These are phyloP conservation scores for Oxyruncus cristatus DNA, from an alignment of 2,113 vertebrate species.

Conservation along the genomic window DNA sequence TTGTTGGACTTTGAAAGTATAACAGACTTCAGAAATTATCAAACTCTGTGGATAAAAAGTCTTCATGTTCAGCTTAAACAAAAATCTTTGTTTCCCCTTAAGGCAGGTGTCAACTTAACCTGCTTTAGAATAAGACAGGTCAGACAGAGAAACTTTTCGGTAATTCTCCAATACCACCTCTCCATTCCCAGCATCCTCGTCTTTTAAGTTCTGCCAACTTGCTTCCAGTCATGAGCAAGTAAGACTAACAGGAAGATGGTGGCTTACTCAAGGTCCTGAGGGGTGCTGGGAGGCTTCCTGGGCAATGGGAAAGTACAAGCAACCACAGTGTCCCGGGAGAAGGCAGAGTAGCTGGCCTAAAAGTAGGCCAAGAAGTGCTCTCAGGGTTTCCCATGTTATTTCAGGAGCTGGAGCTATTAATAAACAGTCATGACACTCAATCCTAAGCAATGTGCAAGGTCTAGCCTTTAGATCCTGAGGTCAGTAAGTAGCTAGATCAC, in stretches of 20 bases:
- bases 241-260: not conserved
- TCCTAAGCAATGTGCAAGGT: not conserved
- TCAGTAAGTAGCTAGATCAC: not conserved
- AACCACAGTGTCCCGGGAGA: not conserved
- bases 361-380: not conserved
- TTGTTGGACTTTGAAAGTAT: not conserved
- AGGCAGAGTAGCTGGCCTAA: not conserved
- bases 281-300: not conserved
- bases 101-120: not conserved
- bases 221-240: not conserved
- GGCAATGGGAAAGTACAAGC: not conserved
- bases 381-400: not conserved
- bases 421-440: not conserved
- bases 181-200: not conserved
- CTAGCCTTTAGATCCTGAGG: not conserved
- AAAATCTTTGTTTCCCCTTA: not conserved
- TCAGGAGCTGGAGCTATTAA: not conserved
- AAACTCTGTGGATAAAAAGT: not conserved
- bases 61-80: not conserved
- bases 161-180: not conserved
- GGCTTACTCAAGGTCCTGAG: not conserved
- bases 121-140: not conserved
- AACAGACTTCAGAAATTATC: not conserved
- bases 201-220: not conserved
- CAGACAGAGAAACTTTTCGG: not conserved